Base-by-base conservation (phyloP, 1,140 invertebrate species). In the Drosophila pseudoananassae region DNA sequence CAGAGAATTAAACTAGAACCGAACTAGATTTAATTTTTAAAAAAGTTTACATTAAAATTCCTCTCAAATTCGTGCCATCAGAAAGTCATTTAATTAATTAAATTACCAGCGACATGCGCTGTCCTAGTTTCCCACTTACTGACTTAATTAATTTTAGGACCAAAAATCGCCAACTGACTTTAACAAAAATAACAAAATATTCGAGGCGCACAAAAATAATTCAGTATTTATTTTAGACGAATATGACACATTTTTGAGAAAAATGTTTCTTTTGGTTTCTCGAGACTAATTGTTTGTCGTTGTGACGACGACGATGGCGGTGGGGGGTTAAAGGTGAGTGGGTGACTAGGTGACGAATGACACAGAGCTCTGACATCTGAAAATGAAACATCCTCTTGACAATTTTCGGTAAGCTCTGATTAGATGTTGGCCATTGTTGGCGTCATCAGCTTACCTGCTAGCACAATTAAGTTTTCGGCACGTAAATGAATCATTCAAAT, bases 401-500 rank as follows among this genome's bases (percentile, higher is more conserved):
- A 29, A 47, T 46, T 31, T 46, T 56, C n/a, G 9, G n/a, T 47
- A 36, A 74, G 47, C 52, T 47, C 14, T 25, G 52, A 15, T 64
- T 47, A 29, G 46, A 14, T 33, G 27, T 9, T 73, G 29, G 36
- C 31, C 43, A 27, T 49, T 60, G 43, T 68, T 58, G 49, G 55
- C 69, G 69, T 73, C 59, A 72, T 65, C 60, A 55, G 63, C 36
- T 57, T 75, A 75, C 60, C 73, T 69, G 63, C 31, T 60, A 33
- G 58, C 33, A 58, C 57, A 56, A 71, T 87, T 65, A 82, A 78
- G 60, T 65, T 71, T 87, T 87, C 70, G 76, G 45, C 75, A 72
- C 65, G 47, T 76, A 65, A 70, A 87, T 87, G 84, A 87, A 87
- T 87, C 82, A 87, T 72, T 49, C 54, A 51, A 76, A 80, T 66